Conservation (phyloP, 2,113 vertebrate species). For the Paracanthobrama guichenoti region DNA sequence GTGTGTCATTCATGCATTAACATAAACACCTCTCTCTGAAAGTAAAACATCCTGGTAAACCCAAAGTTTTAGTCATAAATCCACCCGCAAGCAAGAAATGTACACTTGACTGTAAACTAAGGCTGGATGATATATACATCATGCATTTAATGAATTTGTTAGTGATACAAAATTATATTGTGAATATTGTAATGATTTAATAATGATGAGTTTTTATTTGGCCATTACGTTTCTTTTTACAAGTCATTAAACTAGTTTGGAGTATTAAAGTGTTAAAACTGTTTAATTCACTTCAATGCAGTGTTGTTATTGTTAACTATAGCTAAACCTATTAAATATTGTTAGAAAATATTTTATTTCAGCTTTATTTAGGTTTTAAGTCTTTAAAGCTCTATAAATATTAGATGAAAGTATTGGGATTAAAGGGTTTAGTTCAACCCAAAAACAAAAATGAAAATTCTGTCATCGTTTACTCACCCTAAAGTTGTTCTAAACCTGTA, state of each 20-base stretch:
- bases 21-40: conserved; percentile 18
- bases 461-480: no score
- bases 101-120: not conserved
- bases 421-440: no score
- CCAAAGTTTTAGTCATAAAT: not conserved
- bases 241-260: not conserved
- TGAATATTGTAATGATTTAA: not conserved
- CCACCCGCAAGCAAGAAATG: not conserved
- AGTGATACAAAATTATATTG: not conserved
- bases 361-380: no score
- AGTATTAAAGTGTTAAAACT: not conserved
- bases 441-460: no score
- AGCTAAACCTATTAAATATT: not conserved
- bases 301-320: not conserved
- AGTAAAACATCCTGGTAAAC: conserved; percentile 21
- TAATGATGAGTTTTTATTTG: not conserved
- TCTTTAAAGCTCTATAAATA: no score
- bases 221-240: not conserved
- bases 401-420: no score
- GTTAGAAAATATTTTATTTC: not conserved
- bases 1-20: not conserved
- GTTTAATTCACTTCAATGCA: not conserved
- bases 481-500: no score
- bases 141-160: not conserved
- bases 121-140: not conserved